Evolutionary conservation across 2,888 invertebrate species (phyloP).

Genomic region (Alloplasta piceator): DNA sequence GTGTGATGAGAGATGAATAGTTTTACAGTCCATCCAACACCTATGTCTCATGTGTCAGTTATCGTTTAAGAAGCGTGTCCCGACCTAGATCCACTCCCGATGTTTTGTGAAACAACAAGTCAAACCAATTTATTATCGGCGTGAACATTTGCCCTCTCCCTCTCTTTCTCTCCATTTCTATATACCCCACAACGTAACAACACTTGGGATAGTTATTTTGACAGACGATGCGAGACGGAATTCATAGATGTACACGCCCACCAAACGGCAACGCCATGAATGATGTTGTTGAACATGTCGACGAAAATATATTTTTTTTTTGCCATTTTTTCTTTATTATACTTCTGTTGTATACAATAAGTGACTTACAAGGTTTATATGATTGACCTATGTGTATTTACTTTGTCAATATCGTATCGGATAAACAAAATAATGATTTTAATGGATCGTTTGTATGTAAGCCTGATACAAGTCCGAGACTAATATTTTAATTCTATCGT

Average conservation of each 20-base stretch:
- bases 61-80: constrained; percentile 62
- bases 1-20: constrained; percentile 25
- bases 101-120: constrained; percentile 67
- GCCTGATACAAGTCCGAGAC: too few relatives aligned
- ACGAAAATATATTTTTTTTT: constrained; percentile 15
- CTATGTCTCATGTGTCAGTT: constrained; percentile 60
- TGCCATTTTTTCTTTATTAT: constrained; percentile 5
- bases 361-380: background rate
- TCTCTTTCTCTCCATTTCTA: background rate
- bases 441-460: too few relatives aligned
- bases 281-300: background rate
- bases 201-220: constrained; percentile 32
- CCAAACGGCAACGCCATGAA: background rate
- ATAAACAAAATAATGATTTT: too few relatives aligned
- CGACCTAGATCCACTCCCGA: constrained; percentile 63
- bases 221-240: constrained; percentile 17
- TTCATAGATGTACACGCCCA: constrained; percentile 10
- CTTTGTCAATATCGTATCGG: too few relatives aligned
- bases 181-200: constrained; percentile 16
- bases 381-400: background rate
- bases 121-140: constrained; percentile 63
- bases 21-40: constrained; percentile 27
- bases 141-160: constrained; percentile 36
- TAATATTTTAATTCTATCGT: too few relatives aligned
- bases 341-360: background rate